Percentiles rank a stretch among this genome's conserved stretches.
Evolutionary conservation across 2,797 vertebrate genomes (phyloP).

Genomic region (Ispidina picta): DNA sequence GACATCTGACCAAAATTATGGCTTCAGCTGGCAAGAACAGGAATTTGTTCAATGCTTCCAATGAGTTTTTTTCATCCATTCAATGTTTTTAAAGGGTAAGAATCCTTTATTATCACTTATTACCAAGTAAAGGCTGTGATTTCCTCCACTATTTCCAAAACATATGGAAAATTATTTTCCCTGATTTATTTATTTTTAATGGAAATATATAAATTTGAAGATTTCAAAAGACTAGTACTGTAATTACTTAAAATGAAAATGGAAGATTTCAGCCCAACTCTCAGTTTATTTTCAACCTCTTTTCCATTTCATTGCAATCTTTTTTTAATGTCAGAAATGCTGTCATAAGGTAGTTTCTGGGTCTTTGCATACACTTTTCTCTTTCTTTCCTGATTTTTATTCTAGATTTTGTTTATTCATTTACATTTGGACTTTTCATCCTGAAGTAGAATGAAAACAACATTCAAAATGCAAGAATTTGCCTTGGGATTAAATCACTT

Average conservation of each 20-base stretch:
- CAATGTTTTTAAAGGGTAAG: neutral
- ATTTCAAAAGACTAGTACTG: neutral
- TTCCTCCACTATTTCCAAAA: neutral
- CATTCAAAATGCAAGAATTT: neutral
- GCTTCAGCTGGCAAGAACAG: neutral
- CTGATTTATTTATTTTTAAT: neutral
- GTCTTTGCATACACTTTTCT: neutral
- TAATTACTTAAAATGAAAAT: neutral
- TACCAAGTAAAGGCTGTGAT: neutral
- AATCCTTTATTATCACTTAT: neutral
- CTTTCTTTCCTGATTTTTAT: neutral
- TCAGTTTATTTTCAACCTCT: neutral
- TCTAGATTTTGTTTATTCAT: neutral
- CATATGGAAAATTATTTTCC: neutral
- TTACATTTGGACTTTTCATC: neutral
- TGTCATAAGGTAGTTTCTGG: neutral
- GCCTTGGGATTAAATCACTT: neutral
- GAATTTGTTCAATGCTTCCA: neutral
- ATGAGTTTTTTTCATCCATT: neutral
- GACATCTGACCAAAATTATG: conserved; percentile 61
- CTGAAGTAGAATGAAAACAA: neutral
- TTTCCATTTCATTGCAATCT: neutral
- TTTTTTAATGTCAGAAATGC: neutral
- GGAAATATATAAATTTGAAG: neutral
- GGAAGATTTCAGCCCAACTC: neutral